Conservation (phyloP, 92 coral and sea anemone species). For the Desmophyllum pertusum region DNA sequence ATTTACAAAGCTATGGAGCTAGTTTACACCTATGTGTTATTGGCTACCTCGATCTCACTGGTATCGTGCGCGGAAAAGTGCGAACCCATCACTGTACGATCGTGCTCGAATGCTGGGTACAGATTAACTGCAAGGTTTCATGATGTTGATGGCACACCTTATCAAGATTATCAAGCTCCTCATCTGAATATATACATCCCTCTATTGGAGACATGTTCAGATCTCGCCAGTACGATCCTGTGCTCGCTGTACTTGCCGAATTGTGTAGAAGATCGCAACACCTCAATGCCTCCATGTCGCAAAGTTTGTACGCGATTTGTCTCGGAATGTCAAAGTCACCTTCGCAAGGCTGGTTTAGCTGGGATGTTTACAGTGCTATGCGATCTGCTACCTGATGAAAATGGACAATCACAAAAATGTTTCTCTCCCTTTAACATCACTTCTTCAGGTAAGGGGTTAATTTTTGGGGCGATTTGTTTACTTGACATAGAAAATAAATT, state of each 20-base stretch:
- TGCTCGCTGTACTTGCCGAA: slow-evolving; percentile 73
- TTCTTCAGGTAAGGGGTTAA: slow-evolving; percentile 27
- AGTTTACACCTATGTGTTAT: not conserved
- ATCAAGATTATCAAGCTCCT: slow-evolving; percentile 54
- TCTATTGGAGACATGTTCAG: slow-evolving; percentile 42
- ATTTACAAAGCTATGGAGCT: slow-evolving; percentile 4
- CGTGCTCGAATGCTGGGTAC: slow-evolving; percentile 53
- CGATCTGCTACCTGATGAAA: slow-evolving; percentile 57
- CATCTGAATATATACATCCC: slow-evolving; percentile 30
- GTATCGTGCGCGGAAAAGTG: slow-evolving; percentile 20
- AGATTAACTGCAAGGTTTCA: slow-evolving; percentile 63
- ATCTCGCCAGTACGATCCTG: slow-evolving; percentile 50
- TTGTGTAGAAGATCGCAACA: slow-evolving; percentile 43
- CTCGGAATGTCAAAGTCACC: slow-evolving; percentile 16
- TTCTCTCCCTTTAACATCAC: slow-evolving; percentile 59
- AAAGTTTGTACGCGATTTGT: slow-evolving; percentile 69
- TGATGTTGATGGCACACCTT: slow-evolving; percentile 55
- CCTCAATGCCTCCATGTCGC: slow-evolving; percentile 55
- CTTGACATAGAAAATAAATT: not conserved
- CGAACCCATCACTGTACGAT: slow-evolving; percentile 28
- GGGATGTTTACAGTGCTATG: slow-evolving; percentile 61
- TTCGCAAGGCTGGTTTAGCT: slow-evolving; percentile 28
- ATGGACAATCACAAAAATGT: slow-evolving; percentile 24
- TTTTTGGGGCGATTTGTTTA: not conserved
- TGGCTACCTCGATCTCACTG: not conserved